Conservation (phyloP, 2,888 invertebrate species). For the Cheilosia variabilis region DNA sequence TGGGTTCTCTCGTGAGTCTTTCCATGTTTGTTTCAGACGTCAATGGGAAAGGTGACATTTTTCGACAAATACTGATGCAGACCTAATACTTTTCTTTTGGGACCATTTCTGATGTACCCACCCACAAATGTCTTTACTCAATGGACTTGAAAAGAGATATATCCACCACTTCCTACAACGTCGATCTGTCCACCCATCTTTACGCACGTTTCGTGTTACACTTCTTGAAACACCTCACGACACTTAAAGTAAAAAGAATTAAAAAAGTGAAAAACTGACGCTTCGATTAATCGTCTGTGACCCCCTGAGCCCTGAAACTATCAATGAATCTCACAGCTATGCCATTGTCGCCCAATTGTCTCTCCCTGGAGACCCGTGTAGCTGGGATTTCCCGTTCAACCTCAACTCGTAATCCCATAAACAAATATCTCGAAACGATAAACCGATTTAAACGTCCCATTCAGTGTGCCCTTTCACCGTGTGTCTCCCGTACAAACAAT, state of each 20-base stretch:
- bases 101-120: too few relatives aligned
- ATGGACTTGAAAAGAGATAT: too few relatives aligned
- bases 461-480: constrained; percentile 24
- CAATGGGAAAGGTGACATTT: too few relatives aligned
- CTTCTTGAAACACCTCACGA: not conserved
- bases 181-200: too few relatives aligned
- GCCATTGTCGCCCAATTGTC: constrained; percentile 41
- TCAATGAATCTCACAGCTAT: constrained; percentile 7
- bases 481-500: constrained; percentile 18
- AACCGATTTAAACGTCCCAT: constrained; percentile 60
- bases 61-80: too few relatives aligned
- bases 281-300: constrained; percentile 1
- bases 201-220: not conserved
- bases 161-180: too few relatives aligned
- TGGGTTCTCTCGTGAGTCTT: too few relatives aligned
- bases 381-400: constrained; percentile 16
- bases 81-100: too few relatives aligned
- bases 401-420: constrained; percentile 47
- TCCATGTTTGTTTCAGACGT: too few relatives aligned
- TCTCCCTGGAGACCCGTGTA: constrained; percentile 27
- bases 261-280: not conserved
- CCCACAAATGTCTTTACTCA: too few relatives aligned
- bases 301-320: not conserved
- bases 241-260: not conserved
- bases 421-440: constrained; percentile 60